These are phyloP conservation scores for Julus scanicus DNA, from an alignment of 2,888 invertebrate species.

Conservation along the genomic window DNA sequence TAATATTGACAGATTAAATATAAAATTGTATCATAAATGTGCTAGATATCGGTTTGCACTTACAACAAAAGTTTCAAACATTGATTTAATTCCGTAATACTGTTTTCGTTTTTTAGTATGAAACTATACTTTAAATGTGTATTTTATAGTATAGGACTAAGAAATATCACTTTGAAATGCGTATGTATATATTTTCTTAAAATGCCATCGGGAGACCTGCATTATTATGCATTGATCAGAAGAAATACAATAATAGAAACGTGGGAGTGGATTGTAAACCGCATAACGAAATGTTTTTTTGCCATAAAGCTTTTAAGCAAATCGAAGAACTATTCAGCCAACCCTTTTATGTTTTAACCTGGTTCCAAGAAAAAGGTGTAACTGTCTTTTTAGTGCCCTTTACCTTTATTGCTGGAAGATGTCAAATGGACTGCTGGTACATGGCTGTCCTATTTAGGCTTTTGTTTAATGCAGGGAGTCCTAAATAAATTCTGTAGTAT, in stretches of 20 bases:
- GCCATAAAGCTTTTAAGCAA: conserved; percentile 43
- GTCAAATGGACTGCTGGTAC: neutral
- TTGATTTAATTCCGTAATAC: too few relatives aligned
- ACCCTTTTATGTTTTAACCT: conserved; percentile 38
- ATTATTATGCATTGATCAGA: conserved; percentile 1
- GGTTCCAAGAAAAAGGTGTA: conserved; percentile 34
- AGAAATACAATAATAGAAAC: conserved; percentile 21
- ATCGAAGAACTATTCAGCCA: conserved; percentile 10
- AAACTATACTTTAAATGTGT: neutral
- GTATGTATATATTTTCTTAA: neutral
- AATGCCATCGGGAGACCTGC: neutral
- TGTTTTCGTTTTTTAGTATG: neutral
- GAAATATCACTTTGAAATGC: neutral
- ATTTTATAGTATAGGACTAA: neutral
- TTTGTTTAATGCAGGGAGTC: neutral
- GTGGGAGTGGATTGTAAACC: conserved; percentile 6
- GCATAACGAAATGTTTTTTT: neutral
- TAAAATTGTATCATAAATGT: too few relatives aligned
- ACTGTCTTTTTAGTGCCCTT: conserved; percentile 19
- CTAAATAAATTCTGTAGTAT: neutral
- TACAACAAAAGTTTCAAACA: too few relatives aligned
- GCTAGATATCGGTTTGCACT: too few relatives aligned
- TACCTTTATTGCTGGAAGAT: conserved; percentile 25
- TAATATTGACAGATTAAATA: too few relatives aligned
- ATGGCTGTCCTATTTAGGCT: conserved; percentile 11